Percentiles rank a stretch among this genome's conserved stretches.
These are phyloP conservation scores for Pardosa pseudoannulata DNA, from an alignment of 2,888 invertebrate species.

Conservation along the genomic window DNA sequence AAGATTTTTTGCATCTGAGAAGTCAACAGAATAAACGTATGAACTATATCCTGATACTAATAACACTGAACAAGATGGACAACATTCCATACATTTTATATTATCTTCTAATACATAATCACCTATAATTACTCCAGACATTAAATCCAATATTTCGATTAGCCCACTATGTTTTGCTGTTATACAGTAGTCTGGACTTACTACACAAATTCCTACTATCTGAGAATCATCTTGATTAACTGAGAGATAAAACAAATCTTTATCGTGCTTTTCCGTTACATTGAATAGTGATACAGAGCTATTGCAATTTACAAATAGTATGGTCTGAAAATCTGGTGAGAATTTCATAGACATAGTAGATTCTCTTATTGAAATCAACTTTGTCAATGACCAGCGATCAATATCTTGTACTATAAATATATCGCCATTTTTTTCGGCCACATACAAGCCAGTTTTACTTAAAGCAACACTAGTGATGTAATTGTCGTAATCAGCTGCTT, in stretches of 20 bases:
- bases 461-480: slow-evolving; percentile 14
- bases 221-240: neutral
- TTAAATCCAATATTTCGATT: slow-evolving; percentile 26
- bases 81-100: slow-evolving; percentile 19
- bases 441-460: slow-evolving; percentile 23
- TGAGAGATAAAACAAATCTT: neutral
- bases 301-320: slow-evolving; percentile 5
- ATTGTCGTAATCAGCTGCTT: neutral
- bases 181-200: slow-evolving; percentile 4
- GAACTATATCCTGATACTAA: neutral
- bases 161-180: slow-evolving; percentile 30
- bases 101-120: slow-evolving; percentile 5
- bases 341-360: neutral
- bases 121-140: neutral
- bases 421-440: slow-evolving; percentile 26
- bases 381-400: neutral
- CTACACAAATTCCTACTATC: slow-evolving; percentile 30
- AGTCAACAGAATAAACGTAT: slow-evolving; percentile 30
- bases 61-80: slow-evolving; percentile 5
- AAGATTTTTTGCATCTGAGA: neutral
- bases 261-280: neutral
- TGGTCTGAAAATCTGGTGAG: slow-evolving; percentile 21
- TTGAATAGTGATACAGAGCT: neutral
- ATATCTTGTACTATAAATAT: slow-evolving; percentile 10
- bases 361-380: neutral